phyloP scores from a whole-genome alignment of 2,888 invertebrate genomes.

The Cryptosula pallasiana region DNA sequence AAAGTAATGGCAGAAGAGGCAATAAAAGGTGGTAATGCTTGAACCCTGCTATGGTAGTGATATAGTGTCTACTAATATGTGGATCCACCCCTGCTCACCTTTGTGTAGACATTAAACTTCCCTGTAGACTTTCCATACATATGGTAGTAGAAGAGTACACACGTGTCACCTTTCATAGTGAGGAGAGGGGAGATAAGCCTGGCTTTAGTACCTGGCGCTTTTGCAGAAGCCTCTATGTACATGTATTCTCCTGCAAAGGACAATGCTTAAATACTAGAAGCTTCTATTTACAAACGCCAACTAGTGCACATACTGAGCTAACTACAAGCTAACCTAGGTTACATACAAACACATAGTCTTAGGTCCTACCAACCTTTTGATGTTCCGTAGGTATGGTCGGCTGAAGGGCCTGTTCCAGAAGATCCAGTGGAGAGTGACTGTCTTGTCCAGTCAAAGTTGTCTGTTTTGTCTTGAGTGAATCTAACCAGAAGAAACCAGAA shows the following conservation, averaged over 20 bases:
- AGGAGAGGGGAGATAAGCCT: constrained; percentile 27
- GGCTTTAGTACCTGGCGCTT: constrained; percentile 25
- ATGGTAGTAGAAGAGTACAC: constrained; percentile 48
- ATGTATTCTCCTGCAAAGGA: constrained; percentile 36
- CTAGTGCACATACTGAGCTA: too few species aligned
- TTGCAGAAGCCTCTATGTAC: constrained; percentile 34
- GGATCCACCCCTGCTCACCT: too few species aligned
- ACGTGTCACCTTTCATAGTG: constrained; percentile 29
- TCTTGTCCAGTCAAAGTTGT: constrained; percentile 43
- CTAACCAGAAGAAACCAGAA: too few species aligned
- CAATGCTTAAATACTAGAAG: too few species aligned
- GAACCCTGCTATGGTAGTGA: too few species aligned
- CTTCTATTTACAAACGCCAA: too few species aligned
- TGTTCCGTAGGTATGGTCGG: constrained; percentile 39
- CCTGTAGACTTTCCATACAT: constrained; percentile 47
- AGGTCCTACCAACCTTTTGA: constrained; percentile 34
- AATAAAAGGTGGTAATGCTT: too few species aligned
- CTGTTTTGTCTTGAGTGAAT: constrained; percentile 28
- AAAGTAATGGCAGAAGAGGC: too few species aligned
- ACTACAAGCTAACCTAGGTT: too few species aligned
- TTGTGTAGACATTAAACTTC: constrained; percentile 38
- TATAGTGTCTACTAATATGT: too few species aligned
- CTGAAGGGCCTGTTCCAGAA: constrained; percentile 33
- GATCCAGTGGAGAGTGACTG: constrained; percentile 33
- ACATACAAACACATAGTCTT: too few species aligned